Evolutionary conservation across 2,113 vertebrate species (phyloP).

Genomic region (Oryzias melastigma): DNA sequence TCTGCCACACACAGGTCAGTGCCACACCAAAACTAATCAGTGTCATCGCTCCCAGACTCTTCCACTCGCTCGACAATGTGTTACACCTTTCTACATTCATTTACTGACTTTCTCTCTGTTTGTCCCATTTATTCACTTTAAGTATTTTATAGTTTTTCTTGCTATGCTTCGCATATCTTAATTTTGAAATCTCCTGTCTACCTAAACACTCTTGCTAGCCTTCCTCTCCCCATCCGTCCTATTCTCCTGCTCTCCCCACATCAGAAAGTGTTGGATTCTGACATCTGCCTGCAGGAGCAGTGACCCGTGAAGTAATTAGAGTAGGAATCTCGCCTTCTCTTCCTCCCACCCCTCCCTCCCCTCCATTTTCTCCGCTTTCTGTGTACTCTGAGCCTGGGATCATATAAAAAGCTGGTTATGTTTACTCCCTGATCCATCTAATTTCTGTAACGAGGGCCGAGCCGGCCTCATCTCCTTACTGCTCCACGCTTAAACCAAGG

Average conservation of each 20-base stretch:
- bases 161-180: slow-evolving; percentile 47
- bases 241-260: slow-evolving; percentile 68
- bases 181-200: slow-evolving; percentile 30
- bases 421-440: slow-evolving; percentile 95
- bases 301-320: slow-evolving; percentile 96
- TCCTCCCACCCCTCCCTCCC: slow-evolving; percentile 56
- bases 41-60: slow-evolving; percentile 55
- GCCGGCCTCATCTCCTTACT: slow-evolving; percentile 85
- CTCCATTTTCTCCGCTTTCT: slow-evolving; percentile 68
- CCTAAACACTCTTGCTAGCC: slow-evolving; percentile 21
- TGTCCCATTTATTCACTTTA: slow-evolving; percentile 32
- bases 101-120: slow-evolving; percentile 27
- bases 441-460: slow-evolving; percentile 92
- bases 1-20: slow-evolving; percentile 51
- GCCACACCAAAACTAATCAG: slow-evolving; percentile 56
- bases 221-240: slow-evolving; percentile 35
- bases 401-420: slow-evolving; percentile 91
- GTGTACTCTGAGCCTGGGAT: slow-evolving; percentile 78
- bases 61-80: slow-evolving; percentile 54
- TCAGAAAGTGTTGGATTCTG: slow-evolving; percentile 85
- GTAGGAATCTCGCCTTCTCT: slow-evolving; percentile 84
- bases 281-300: slow-evolving; percentile 83
- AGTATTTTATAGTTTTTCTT: slow-evolving; percentile 41
- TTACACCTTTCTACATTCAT: slow-evolving; percentile 26
- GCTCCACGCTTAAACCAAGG: slow-evolving; percentile 80